Evolutionary conservation across 2,113 vertebrate species (phyloP).

Genomic region (Plecotus auritus): DNA sequence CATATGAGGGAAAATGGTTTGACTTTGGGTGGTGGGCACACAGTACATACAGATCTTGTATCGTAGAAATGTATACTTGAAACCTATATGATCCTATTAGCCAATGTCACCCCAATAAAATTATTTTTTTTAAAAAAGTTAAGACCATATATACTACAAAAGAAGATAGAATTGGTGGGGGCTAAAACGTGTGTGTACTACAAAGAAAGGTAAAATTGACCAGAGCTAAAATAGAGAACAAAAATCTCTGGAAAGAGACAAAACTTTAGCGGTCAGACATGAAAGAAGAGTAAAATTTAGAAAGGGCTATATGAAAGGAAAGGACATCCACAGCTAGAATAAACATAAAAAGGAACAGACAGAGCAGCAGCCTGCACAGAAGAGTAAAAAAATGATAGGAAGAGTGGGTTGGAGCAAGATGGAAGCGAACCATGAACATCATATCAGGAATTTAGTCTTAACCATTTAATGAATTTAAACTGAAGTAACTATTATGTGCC

Average conservation of each 20-base stretch:
- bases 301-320: neutral
- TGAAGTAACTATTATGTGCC: neutral
- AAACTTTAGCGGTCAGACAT: neutral
- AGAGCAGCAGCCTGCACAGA: neutral
- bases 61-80: no score
- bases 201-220: neutral
- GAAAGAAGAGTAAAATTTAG: neutral
- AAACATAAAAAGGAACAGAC: neutral
- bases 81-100: no score
- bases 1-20: no score
- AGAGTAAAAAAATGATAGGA: neutral
- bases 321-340: neutral
- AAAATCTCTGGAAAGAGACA: neutral
- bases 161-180: neutral
- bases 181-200: neutral
- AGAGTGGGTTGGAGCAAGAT: neutral
- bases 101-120: no score
- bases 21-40: no score
- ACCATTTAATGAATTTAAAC: neutral
- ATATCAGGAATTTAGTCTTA: neutral
- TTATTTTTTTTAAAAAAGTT: no score
- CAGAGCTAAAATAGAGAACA: neutral
- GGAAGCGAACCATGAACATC: neutral
- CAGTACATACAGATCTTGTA: no score
- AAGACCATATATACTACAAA: neutral